phyloP scores from a whole-genome alignment of 2,888 invertebrate species.

The Helleia helle region DNA sequence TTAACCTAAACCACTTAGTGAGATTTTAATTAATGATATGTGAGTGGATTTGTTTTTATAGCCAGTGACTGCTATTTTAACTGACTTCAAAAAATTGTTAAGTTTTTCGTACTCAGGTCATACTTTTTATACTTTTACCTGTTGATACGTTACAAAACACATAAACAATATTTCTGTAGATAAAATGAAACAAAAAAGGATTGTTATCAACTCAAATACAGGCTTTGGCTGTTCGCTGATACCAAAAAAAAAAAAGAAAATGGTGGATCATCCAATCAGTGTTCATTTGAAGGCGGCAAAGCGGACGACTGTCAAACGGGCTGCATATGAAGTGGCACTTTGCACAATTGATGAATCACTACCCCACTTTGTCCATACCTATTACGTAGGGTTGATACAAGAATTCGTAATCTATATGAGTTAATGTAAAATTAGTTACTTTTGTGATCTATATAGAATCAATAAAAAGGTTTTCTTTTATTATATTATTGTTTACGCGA shows the following conservation, averaged over 20 bases:
- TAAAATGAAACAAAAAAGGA: background rate
- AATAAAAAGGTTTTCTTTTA: too few species aligned
- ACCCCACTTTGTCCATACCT: constrained; percentile 32
- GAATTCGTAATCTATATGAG: constrained; percentile 1
- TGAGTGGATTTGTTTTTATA: too few species aligned
- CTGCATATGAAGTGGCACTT: constrained; percentile 62
- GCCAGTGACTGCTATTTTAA: too few species aligned
- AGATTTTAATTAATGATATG: too few species aligned
- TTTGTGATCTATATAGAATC: background rate
- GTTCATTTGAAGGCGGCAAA: constrained; percentile 43
- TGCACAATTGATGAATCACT: constrained; percentile 61
- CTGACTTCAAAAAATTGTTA: too few species aligned
- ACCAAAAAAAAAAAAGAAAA: constrained; percentile 28
- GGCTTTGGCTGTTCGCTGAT: constrained; percentile 19
- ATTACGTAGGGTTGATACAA: constrained; percentile 12
- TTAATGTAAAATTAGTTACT: too few species aligned
- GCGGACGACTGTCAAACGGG: constrained; percentile 45
- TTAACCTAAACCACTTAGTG: too few species aligned
- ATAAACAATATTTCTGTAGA: too few species aligned
- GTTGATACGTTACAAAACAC: too few species aligned
- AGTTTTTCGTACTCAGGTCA: too few species aligned
- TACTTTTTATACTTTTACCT: too few species aligned
- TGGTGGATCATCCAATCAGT: constrained; percentile 39
- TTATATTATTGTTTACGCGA: too few species aligned
- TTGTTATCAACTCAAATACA: constrained; percentile 16